Evolutionary conservation across 1,140 invertebrate genomes (phyloP), one percentile per base, ranked within the genome.

Genomic region (Trichomalopsis sarcophagae): DNA sequence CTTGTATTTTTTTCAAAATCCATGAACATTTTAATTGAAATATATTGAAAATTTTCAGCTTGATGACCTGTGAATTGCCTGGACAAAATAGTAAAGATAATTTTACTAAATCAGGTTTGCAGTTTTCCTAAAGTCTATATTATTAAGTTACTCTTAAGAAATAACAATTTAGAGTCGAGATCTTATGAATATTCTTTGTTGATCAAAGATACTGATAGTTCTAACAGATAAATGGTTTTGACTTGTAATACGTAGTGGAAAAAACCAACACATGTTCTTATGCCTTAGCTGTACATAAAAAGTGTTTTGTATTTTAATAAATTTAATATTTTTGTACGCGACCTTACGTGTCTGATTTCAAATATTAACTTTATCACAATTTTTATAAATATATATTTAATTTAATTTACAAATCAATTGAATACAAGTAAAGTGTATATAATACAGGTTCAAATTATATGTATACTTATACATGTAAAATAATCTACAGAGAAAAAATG

Each of bases 1-100:
- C 47, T 14, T 68, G 21, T n/a, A 27, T 79, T 78, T 78, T 66
- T n/a, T 79, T 79, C 27, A 71, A 2, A 71, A 2, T 71, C 13
- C 9, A n/a, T 62, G 17, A 62, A 62, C 50, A 62, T 62, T 62
- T 62, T n/a, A 62, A 62, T 7, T 62, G 6, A 21, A 62, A 62
- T n/a, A n/a, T 62, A 62, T n/a, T 21, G 6, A 62, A 62, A n/a
- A n/a, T 21, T 62, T 62, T 62, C 55, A 62, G 55, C 55, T 62
- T n/a, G 55, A 62, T 62, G 21, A 62, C 7, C 55, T 62, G 21
- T 62, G 21, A 62, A n/a, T n/a, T 62, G 13, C 3, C 10, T 44
- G 40, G 10, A 44, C 7, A 9, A 7, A 1, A 11, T 5, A 10
- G 40, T 7, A 44, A 44, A 44, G 10, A 44, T 44, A 44, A 9